A percentile compares a stretch with the other conserved stretches of the same genome.
Conservation (phyloP, 2,888 invertebrate species). For the Xestobium rufovillosum region DNA sequence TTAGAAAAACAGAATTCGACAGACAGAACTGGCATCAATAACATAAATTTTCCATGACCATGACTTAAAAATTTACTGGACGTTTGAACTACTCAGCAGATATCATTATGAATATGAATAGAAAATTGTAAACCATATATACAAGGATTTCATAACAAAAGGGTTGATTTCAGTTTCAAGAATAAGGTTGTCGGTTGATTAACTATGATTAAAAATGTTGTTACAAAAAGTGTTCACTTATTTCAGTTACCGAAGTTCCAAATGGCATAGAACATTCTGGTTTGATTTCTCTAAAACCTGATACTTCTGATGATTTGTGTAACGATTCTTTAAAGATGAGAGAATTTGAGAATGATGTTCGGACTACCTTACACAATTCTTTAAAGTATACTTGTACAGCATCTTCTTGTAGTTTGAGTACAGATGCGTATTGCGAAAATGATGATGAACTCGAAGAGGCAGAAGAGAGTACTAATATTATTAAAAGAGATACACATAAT, state of each 20-base stretch:
- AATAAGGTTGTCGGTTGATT: too few species aligned
- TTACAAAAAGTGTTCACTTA: conserved; percentile 16
- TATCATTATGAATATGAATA: too few species aligned
- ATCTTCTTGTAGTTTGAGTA: conserved; percentile 22
- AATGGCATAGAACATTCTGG: conserved; percentile 46
- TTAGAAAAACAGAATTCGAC: too few species aligned
- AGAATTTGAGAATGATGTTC: conserved; percentile 28
- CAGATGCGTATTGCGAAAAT: conserved; percentile 25
- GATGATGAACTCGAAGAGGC: conserved; percentile 20
- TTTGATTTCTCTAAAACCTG: conserved; percentile 41
- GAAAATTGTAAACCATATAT: too few species aligned
- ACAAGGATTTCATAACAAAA: too few species aligned
- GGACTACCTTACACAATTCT: conserved; percentile 16
- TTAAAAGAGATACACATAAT: conserved; percentile 28
- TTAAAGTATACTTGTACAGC: conserved; percentile 22
- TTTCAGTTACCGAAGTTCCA: conserved; percentile 45
- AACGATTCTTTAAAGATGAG: too few species aligned
- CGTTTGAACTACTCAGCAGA: too few species aligned
- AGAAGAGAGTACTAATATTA: conserved; percentile 32
- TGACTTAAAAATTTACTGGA: too few species aligned
- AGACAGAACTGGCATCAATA: too few species aligned
- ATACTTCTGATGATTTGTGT: conserved; percentile 36
- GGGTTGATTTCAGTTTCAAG: too few species aligned
- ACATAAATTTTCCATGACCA: too few species aligned
- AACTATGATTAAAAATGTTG: conserved; percentile 7